Conservation (phyloP, 1,140 invertebrate species). For the Lordiphosa stackelbergi region DNA sequence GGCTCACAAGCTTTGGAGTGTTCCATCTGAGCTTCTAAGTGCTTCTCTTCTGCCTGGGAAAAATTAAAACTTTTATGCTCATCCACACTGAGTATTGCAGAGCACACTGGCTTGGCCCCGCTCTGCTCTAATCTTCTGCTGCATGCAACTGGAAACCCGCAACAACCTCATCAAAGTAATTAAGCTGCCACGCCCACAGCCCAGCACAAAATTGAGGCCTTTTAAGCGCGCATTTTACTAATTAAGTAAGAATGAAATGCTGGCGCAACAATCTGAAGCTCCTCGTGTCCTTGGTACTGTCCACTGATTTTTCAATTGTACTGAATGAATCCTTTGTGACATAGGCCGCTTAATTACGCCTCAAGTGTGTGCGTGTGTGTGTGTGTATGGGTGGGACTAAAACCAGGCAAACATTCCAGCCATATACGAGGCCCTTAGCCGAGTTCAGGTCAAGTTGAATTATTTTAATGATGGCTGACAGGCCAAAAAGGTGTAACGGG, state of each 20-base stretch:
- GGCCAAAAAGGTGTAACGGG: background rate
- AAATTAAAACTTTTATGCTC: too few species aligned
- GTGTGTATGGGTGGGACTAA: background rate
- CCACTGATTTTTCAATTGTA: constrained; percentile 53
- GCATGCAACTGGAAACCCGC: constrained; percentile 4
- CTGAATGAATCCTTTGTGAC: constrained; percentile 20
- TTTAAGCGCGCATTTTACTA: constrained; percentile 18
- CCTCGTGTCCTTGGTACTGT: constrained; percentile 2
- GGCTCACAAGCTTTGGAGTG: too few species aligned
- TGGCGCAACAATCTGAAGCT: constrained; percentile 1
- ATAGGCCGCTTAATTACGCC: constrained; percentile 9
- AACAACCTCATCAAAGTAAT: constrained; percentile 13
- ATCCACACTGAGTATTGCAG: too few species aligned
- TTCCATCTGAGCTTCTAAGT: too few species aligned
- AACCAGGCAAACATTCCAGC: constrained; percentile 25
- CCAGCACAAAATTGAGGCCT: constrained; percentile 2
- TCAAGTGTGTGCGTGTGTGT: constrained; percentile 4
- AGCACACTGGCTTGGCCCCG: too few species aligned
- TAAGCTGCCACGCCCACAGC: constrained; percentile 12
- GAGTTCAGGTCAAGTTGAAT: constrained; percentile 42
- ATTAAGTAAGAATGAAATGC: constrained; percentile 18
- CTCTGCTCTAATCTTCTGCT: background rate
- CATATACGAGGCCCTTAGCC: constrained; percentile 19
- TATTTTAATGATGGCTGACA: constrained; percentile 49
- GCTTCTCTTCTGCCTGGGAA: too few species aligned